These are phyloP conservation scores for Volucella inanis DNA, from an alignment of 2,888 invertebrate genomes.

Conservation along the genomic window DNA sequence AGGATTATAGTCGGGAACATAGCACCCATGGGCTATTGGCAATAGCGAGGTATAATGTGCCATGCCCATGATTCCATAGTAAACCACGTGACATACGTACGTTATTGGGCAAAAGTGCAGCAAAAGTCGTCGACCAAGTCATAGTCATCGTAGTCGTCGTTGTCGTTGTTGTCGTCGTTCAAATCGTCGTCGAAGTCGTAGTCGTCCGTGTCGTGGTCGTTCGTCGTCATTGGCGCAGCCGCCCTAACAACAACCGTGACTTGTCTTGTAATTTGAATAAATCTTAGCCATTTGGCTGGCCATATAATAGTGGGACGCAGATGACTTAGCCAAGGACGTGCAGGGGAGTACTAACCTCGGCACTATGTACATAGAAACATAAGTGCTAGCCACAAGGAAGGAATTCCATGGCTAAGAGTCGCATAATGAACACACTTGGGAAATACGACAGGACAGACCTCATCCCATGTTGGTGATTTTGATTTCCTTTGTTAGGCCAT, in stretches of 20 bases:
- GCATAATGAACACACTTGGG: conserved; percentile 68
- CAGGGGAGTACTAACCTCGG: conserved; percentile 21
- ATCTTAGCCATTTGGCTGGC: conserved; percentile 64
- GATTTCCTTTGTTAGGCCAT: conserved; percentile 70
- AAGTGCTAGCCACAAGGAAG: conserved; percentile 48
- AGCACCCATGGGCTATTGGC: conserved; percentile 64
- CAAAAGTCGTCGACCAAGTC: conserved; percentile 16
- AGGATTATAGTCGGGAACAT: conserved; percentile 57
- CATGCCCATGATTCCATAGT: conserved; percentile 69
- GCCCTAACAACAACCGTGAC: conserved; percentile 71
- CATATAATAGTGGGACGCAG: conserved; percentile 62
- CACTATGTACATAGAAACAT: too few species aligned
- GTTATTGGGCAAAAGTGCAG: conserved; percentile 68
- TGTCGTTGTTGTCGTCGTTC: conserved; percentile 24
- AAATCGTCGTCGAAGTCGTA: conserved; percentile 8
- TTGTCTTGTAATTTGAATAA: conserved; percentile 75
- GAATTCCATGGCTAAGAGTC: conserved; percentile 60
- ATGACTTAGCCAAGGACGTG: conserved; percentile 67
- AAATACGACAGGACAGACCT: conserved; percentile 43
- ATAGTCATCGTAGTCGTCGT: conserved; percentile 8
- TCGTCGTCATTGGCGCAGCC: conserved; percentile 16
- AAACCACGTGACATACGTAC: conserved; percentile 72
- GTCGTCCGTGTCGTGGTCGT: conserved; percentile 21
- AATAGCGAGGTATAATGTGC: conserved; percentile 65
- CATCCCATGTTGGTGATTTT: conserved; percentile 73